Evolutionary conservation across 1,140 invertebrate genomes (phyloP).

Genomic region (Vollenhovia emeryi): DNA sequence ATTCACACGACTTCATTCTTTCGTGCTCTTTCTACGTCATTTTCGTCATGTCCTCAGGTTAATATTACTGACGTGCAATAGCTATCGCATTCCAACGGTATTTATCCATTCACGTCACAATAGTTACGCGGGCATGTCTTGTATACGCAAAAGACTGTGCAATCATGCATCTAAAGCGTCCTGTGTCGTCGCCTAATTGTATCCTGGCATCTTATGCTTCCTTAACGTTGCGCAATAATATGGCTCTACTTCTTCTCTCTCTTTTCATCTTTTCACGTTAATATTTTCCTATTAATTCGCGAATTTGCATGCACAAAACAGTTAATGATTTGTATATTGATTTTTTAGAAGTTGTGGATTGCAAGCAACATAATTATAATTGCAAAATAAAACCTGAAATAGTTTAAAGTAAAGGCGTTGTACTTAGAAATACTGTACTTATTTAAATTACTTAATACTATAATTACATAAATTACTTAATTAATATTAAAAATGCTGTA

Average conservation of each 20-base stretch:
- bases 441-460: no score
- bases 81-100: slow-evolving; percentile 2
- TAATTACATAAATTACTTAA: no score
- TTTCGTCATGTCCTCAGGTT: not conserved
- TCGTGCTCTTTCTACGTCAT: not conserved
- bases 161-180: no score
- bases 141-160: slow-evolving; percentile 37
- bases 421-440: not conserved
- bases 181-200: slow-evolving; percentile 17
- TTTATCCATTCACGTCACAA: slow-evolving; percentile 46
- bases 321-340: not conserved
- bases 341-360: not conserved
- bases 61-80: slow-evolving; percentile 1
- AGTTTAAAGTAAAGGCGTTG: not conserved
- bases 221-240: slow-evolving; percentile 5
- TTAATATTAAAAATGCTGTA: no score
- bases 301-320: not conserved
- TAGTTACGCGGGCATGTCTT: slow-evolving; percentile 12
- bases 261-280: not conserved
- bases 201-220: slow-evolving; percentile 15
- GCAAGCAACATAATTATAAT: not conserved
- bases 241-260: not conserved
- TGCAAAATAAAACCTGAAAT: not conserved
- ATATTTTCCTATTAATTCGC: not conserved
- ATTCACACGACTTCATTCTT: not conserved